Base-by-base conservation (phyloP, 2,113 vertebrate species). In the Ranitomeya imitator region DNA sequence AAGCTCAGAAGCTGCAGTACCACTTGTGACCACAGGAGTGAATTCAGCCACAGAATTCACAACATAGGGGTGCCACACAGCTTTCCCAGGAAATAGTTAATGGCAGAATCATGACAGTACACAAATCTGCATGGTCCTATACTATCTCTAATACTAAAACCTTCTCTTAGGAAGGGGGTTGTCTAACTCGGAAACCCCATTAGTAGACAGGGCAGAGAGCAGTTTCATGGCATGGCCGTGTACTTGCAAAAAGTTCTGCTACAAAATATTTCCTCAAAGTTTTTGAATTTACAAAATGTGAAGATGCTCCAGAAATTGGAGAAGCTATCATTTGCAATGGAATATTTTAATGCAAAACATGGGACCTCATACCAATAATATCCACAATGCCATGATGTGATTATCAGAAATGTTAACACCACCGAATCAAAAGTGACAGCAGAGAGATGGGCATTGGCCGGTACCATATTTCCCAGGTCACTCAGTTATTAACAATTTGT, bases 401-500 rank as follows among this genome's bases (percentile, higher is more conserved):
- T 60, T 59, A 80, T 18, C 60, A 80, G 18, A 59, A 59, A 59
- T 80, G 59, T 63, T 19, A 19, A 61, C 10, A 6, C 21, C 21
- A 61, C 57, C 61, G 63, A 59, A 51, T 5, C 23, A 45, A 26
- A 61, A 37, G 60, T 21, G 15, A 63, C 59, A 37, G 37, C 80
- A 65, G 61, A 13, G 61, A 65, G 18, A 65, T 26, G 57, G 16
- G 6, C 9, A 19, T 63, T 12, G 57, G 59, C 31, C 45, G 21
- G 18, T 15, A 21, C 61, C n/a, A 79, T 8, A 23, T 16, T 31
- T 2, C 59, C 55, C 45, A 3, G 19, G 16, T 65, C 74, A 57
- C 21, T 6, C 59, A 15, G 21, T 26, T 79, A 86, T 77, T 78
- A 86, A 55, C 16, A 51, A n/a, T 79, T 52, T 59, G 21, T 79